A percentile compares a stretch with the other conserved stretches of the same genome.
These are phyloP conservation scores for Xenentodon cancila DNA, from an alignment of 2,797 vertebrate species.

Conservation along the genomic window DNA sequence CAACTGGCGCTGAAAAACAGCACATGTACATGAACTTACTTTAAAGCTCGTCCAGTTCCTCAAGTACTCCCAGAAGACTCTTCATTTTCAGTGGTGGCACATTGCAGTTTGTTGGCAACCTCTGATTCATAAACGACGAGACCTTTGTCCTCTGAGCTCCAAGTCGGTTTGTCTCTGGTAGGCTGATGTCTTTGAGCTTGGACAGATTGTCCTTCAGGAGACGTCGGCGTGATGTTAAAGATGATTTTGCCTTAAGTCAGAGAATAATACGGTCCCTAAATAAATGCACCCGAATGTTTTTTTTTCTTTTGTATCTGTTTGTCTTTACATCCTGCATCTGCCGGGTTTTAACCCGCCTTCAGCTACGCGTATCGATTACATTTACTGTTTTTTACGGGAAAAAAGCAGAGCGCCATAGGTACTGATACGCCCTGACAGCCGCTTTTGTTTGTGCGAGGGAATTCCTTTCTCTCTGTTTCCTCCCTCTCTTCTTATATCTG, in stretches of 20 bases:
- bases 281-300: slow-evolving; percentile 9
- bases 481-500: slow-evolving; percentile 57
- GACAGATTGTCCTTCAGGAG: background rate
- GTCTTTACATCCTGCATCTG: slow-evolving; percentile 35
- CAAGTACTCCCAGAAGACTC: slow-evolving; percentile 18
- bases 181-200: background rate
- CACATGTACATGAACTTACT: slow-evolving; percentile 55
- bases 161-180: slow-evolving; percentile 22
- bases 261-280: slow-evolving; percentile 2
- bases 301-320: background rate
- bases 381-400: background rate
- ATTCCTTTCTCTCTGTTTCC: slow-evolving; percentile 59
- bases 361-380: slow-evolving; percentile 29
- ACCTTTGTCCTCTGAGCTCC: slow-evolving; percentile 30
- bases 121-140: slow-evolving; percentile 24
- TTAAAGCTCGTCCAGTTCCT: slow-evolving; percentile 30
- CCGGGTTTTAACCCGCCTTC: slow-evolving; percentile 1
- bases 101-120: slow-evolving; percentile 26
- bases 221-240: slow-evolving; percentile 26
- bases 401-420: slow-evolving; percentile 15
- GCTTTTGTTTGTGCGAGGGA: slow-evolving; percentile 68
- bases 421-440: slow-evolving; percentile 55
- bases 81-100: slow-evolving; percentile 25
- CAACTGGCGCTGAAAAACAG: no score
- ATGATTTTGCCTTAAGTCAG: slow-evolving; percentile 23